Evolutionary conservation across 2,113 vertebrate species (phyloP), one percentile per base, ranked within the genome.

Genomic region (Machaerirhynchus nigripectus): DNA sequence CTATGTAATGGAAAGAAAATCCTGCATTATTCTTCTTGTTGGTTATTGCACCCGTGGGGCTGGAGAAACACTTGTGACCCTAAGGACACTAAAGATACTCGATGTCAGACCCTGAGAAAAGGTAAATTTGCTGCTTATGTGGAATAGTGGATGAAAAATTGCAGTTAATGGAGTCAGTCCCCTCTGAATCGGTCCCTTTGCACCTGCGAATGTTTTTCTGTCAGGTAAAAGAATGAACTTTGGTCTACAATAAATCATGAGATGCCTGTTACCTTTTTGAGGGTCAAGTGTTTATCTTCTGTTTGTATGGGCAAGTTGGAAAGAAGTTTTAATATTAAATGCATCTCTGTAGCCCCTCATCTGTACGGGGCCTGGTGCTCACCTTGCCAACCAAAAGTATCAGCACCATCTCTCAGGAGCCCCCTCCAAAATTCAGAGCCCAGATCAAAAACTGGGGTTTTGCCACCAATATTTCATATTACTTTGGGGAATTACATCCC

Each of bases 41-140:
- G 37, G 30, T 57, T 23, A 6, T 35, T 5, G 6, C 17, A 49
- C 13, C 10, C 1, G 0, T 55, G 46, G 35, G 15, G 16, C 35
- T 37, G 31, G 30, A 64, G 42, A 46, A 70, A 46, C 35, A 11
- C 8, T 39, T 50, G 49, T 16, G 28, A 52, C 49, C 39, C 70
- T 27, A 35, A 70, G 70, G 50, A 28, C 10, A 22, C 64, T 35
- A 9, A 61, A 35, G 44, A 23, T 33, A 9, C 18, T 52, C 1
- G 0, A 12, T 0, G 0, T 57, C 50, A 70, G 70, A 52, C 6
- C 8, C 7, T 52, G 18, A 46, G 28, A 76, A 77, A 52, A 82
- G 17, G 50, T 26, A 64, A 76, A 46, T 70, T 55, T 2, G 1
- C 42, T 64, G 33, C 70, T 50, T 57, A 37, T 46, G 49, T 44